Base-by-base conservation (phyloP, 2,888 invertebrate species). In the Odontomyia ornata region DNA sequence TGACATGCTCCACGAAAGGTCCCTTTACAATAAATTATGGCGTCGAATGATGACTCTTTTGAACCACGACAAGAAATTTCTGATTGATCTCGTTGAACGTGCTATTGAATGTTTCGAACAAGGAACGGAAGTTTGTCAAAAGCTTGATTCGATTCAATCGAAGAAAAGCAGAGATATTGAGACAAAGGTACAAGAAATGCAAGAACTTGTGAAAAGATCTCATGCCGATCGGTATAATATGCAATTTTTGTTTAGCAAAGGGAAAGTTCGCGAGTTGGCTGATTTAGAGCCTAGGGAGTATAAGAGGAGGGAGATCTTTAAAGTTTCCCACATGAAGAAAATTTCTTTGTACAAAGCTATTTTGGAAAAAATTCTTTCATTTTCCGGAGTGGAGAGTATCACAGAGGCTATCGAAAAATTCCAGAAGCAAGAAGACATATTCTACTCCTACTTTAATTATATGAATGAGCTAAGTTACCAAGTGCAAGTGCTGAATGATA, bases 371-470 rank as follows among this genome's bases (percentile, higher is more conserved):
- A 75, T 80, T 28, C 69, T 79, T n/a, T 56, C 78, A 43, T 79
- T 79, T 43, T 78, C 79, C 13, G 75, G 71, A 4, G 71, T 84
- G 0, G 78, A 79, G 23, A 81, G 81, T 46, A 83, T 86, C 11
- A 82, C 82, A 4, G 80, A 83, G 30, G 84, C 85, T 1, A 85
- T 86, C 27, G 83, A 84, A 2, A 85, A 85, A 75, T 87, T 85
- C 79, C 83, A 85, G 72, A 82, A 84, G 76, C 85, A 86, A 78
- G 86, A 87, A 79, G 85, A 84, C 67, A 82, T 86, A 21, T 86
- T 85, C 76, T 86, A 86, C 77, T 86, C 87, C 0, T 85, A 85
- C 79, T 86, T 86, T 57, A 86, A 84, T 79, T 87, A 86, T 64
- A 83, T 85, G 78, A 87, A 85, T 75, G 85, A 86, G 76, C 82